Conservation (phyloP, 23 tunicate species). For the Clavelina lepadiformis region DNA sequence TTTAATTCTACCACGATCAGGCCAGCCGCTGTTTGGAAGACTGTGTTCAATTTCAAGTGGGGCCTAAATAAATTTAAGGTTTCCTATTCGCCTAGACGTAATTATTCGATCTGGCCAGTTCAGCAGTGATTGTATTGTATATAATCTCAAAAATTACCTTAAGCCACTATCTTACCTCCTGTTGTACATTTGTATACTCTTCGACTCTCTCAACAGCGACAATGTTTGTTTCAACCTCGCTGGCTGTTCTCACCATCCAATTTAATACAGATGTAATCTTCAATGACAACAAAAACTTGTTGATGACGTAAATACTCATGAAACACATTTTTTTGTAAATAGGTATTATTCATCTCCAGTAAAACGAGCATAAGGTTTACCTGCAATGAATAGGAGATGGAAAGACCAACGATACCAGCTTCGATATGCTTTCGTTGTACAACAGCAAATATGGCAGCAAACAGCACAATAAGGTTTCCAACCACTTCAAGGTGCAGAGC, state of each 20-base stretch:
- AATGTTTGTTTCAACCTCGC: slow-evolving; percentile 71
- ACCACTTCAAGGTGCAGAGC: slow-evolving; percentile 83
- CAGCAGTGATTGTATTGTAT: too few species aligned
- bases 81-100: too few species aligned
- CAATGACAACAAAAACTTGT: too few species aligned
- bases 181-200: slow-evolving; percentile 51
- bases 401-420: slow-evolving; percentile 78
- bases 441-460: slow-evolving; percentile 95
- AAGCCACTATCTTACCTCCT: too few species aligned
- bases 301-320: too few species aligned
- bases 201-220: slow-evolving; percentile 66
- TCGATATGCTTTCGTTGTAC: slow-evolving; percentile 30
- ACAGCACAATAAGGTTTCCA: slow-evolving; percentile 77
- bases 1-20: slow-evolving; percentile 15
- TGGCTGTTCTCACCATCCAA: slow-evolving; percentile 64
- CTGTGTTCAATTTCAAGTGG: slow-evolving; percentile 3
- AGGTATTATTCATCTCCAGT: too few species aligned
- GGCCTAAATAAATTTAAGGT: slow-evolving; percentile 24
- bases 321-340: too few species aligned
- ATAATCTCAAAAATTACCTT: too few species aligned
- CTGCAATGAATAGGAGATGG: slow-evolving; percentile 86
- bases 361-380: too few species aligned
- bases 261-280: slow-evolving; percentile 64
- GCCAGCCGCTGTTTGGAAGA: slow-evolving; percentile 41
- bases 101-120: too few species aligned